A percentile compares a stretch with the other conserved stretches of the same genome.
Evolutionary conservation across 2,113 vertebrate genomes (phyloP).

Genomic region (Recurvirostra avosetta): DNA sequence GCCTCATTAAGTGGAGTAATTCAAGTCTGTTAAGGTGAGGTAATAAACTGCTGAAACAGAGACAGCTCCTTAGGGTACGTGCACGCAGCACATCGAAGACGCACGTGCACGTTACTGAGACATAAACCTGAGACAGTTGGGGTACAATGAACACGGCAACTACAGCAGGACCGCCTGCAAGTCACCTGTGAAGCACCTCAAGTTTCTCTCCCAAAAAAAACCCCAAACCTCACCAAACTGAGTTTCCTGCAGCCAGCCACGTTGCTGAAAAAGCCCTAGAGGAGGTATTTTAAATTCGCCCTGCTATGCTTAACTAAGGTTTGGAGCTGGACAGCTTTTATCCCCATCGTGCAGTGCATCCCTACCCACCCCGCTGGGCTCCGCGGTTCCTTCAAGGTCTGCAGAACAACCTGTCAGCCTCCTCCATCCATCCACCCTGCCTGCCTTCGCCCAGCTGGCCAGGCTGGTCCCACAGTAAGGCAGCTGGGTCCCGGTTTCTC

Average conservation of each 20-base stretch:
- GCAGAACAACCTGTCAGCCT: neutral
- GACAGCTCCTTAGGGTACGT: neutral
- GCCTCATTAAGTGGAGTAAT: conserved; percentile 35
- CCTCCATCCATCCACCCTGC: neutral
- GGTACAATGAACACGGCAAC: neutral
- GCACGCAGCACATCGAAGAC: neutral
- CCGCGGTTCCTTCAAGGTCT: neutral
- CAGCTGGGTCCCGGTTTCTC: neutral
- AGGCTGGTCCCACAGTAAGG: neutral
- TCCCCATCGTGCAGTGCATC: fast-evolving
- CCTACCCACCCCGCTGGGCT: neutral
- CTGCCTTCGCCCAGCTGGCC: neutral
- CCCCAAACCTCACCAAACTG: neutral
- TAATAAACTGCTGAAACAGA: conserved; percentile 38
- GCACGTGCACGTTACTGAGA: neutral
- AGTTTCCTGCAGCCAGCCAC: neutral
- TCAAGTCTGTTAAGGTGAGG: conserved; percentile 11
- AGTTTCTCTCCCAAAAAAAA: neutral
- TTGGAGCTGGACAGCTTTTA: neutral
- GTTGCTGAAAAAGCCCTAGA: neutral
- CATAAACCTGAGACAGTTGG: neutral
- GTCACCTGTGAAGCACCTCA: neutral
- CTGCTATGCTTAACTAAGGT: neutral
- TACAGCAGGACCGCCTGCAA: neutral
- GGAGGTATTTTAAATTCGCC: neutral